Conservation (phyloP, 2,888 invertebrate genomes). For the Euproctis similis region DNA sequence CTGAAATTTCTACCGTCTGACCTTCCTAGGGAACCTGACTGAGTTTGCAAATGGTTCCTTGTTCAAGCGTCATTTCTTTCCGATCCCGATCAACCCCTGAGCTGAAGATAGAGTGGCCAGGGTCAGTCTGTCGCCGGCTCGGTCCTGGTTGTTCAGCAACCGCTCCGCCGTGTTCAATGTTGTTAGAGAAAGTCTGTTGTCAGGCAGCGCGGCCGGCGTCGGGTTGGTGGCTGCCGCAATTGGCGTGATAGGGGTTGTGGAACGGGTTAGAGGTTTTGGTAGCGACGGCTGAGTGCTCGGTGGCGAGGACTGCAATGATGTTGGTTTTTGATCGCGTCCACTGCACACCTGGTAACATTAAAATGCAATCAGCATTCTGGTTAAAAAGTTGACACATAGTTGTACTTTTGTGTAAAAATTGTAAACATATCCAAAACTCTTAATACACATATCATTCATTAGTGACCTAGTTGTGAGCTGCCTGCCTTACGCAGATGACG, state of each 20-base stretch:
- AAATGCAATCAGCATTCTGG: too few species aligned
- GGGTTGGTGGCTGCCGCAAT: conserved; percentile 28
- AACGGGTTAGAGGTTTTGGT: conserved; percentile 46
- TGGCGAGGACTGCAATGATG: conserved; percentile 51
- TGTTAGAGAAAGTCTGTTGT: conserved; percentile 43
- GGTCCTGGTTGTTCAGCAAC: conserved; percentile 36
- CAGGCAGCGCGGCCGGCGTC: conserved; percentile 18
- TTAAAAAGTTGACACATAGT: too few species aligned
- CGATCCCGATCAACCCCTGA: conserved; percentile 59
- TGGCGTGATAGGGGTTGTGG: conserved; percentile 51
- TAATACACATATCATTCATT: too few species aligned
- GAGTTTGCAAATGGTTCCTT: conserved; percentile 34
- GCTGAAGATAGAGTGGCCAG: conserved; percentile 53
- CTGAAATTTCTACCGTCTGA: conserved; percentile 45
- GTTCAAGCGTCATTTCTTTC: conserved; percentile 71
- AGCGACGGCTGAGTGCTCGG: conserved; percentile 41
- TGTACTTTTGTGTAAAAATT: too few species aligned
- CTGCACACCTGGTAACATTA: conserved; percentile 64
- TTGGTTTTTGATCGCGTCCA: conserved; percentile 65
- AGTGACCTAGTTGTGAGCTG: too few species aligned
- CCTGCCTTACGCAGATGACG: too few species aligned
- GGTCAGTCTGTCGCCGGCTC: conserved; percentile 46
- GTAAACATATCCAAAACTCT: too few species aligned
- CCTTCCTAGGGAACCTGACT: conserved; percentile 47
- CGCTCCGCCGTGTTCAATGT: conserved; percentile 47